Conservation (phyloP, 2,888 invertebrate genomes). For the Plebejus anna region DNA sequence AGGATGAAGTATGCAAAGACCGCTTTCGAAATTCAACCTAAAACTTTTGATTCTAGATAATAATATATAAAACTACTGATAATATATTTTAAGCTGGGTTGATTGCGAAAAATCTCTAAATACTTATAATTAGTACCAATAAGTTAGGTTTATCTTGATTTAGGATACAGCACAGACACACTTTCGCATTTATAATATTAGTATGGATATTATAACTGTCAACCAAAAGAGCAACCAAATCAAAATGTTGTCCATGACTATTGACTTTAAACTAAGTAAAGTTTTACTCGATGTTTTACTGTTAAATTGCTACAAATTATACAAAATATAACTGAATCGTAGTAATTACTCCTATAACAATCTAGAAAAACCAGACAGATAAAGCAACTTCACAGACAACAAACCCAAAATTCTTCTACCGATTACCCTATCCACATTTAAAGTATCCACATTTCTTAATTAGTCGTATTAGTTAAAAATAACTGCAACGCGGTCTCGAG, state of each 20-base stretch:
- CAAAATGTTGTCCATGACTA: too few species aligned
- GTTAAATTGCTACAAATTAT: too few species aligned
- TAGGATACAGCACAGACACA: background rate
- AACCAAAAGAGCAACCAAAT: too few species aligned
- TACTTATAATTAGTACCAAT: background rate
- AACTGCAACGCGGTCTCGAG: conserved; percentile 30
- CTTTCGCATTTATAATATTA: too few species aligned
- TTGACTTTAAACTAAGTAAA: too few species aligned
- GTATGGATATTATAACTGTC: too few species aligned
- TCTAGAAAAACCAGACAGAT: background rate
- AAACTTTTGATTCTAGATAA: background rate
- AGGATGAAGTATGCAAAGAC: conserved; percentile 1
- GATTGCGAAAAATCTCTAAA: background rate
- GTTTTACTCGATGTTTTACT: too few species aligned
- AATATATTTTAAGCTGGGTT: background rate
- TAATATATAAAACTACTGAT: background rate
- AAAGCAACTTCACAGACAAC: background rate
- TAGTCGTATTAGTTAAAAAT: conserved; percentile 15
- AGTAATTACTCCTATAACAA: background rate
- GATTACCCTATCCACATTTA: background rate
- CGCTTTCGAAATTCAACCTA: background rate
- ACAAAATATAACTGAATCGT: background rate
- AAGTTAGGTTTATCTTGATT: background rate
- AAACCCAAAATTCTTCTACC: background rate
- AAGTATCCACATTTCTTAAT: conserved; percentile 4